Conservation (phyloP, 2,113 vertebrate species). For the Trogon melanurus region DNA sequence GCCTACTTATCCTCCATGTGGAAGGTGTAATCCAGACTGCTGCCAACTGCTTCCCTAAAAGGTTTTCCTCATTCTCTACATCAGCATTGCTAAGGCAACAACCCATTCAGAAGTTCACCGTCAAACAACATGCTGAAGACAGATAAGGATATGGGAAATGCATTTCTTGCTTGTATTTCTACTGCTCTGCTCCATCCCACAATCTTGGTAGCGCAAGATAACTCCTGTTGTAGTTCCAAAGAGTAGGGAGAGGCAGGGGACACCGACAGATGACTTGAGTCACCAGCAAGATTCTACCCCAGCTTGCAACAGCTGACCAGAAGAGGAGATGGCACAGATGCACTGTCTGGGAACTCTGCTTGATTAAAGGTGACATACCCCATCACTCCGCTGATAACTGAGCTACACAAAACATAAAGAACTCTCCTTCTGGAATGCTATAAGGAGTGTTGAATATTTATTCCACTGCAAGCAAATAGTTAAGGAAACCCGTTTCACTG, state of each 20-base stretch:
- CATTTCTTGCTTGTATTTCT: background rate
- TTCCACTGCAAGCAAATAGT: background rate
- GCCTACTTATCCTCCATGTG: background rate
- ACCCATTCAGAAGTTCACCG: background rate
- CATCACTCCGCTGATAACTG: background rate
- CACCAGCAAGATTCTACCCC: background rate
- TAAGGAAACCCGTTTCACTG: background rate
- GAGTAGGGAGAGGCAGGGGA: background rate
- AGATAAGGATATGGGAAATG: constrained; percentile 31
- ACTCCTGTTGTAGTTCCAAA: background rate
- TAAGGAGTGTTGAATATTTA: background rate
- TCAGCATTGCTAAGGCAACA: constrained; percentile 17
- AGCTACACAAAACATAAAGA: background rate
- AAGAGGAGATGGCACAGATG: background rate
- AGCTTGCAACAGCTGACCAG: background rate
- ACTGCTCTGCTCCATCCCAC: background rate
- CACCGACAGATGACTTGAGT: background rate
- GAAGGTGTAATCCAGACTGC: constrained; percentile 38
- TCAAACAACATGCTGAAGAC: constrained; percentile 4
- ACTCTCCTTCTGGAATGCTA: background rate
- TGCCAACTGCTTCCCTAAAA: constrained; percentile 29
- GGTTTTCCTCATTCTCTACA: background rate
- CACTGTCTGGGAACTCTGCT: background rate
- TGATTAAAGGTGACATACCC: no score
- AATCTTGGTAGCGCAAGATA: background rate